Percentiles rank a stretch among this genome's conserved stretches.
These are phyloP conservation scores for Grammomys dolichurus DNA, from an alignment of 2,113 vertebrate genomes.

Conservation along the genomic window DNA sequence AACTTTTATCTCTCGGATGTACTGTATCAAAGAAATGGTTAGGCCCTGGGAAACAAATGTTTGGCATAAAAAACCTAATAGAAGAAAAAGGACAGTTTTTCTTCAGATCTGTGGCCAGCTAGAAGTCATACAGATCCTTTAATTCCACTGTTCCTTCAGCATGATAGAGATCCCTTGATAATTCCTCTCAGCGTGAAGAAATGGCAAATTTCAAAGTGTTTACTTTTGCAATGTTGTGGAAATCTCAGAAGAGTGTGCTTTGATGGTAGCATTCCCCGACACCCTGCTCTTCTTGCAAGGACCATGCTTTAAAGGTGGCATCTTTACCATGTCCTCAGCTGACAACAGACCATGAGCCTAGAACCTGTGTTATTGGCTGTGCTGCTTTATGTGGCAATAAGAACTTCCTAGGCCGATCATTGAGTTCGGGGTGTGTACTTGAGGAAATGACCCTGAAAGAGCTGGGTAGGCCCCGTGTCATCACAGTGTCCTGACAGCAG, in stretches of 20 bases:
- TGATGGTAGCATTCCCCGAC: neutral
- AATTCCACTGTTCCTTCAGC: neutral
- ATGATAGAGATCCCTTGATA: neutral
- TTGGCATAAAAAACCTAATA: slow-evolving; percentile 1
- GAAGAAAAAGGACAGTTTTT: neutral
- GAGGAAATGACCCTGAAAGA: neutral
- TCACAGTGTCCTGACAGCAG: neutral
- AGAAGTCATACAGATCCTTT: slow-evolving; percentile 25
- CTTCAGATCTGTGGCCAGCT: neutral
- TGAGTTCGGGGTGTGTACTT: neutral
- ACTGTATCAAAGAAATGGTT: slow-evolving; percentile 51
- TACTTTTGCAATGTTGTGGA: neutral
- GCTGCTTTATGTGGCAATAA: neutral
- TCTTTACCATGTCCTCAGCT: neutral
- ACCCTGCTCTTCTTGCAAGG: neutral
- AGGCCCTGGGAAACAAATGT: neutral
- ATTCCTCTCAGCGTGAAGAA: neutral
- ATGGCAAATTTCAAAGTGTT: slow-evolving; percentile 6
- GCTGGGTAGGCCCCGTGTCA: neutral
- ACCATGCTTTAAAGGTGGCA: slow-evolving; percentile 21
- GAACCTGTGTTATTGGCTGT: neutral
- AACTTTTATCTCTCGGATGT: slow-evolving; percentile 10
- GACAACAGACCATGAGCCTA: neutral
- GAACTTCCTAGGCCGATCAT: neutral
- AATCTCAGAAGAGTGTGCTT: neutral